Conservation (phyloP, 2,797 vertebrate species). For the Myripristis jacobus region DNA sequence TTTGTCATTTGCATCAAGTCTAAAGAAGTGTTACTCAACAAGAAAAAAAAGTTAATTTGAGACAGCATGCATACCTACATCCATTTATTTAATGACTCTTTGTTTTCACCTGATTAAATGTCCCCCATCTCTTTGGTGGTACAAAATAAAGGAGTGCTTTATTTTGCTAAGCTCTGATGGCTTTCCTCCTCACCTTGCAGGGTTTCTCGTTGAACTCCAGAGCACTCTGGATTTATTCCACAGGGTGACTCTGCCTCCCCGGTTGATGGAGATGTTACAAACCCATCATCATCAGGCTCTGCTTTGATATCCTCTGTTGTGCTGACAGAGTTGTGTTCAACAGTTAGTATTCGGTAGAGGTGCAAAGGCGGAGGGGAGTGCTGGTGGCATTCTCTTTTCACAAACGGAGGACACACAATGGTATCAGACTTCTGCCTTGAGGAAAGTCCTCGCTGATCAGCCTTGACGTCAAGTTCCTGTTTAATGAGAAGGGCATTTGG, state of each 20-base stretch:
- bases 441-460: not conserved
- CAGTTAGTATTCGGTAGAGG: slow-evolving; percentile 8
- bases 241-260: not conserved
- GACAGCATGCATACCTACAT: not conserved
- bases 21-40: no score
- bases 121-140: not conserved
- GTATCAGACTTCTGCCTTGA: not conserved
- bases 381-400: not conserved
- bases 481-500: not conserved
- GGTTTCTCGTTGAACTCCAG: not conserved
- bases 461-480: not conserved
- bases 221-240: not conserved
- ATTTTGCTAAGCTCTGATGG: not conserved
- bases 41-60: not conserved
- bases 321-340: not conserved
- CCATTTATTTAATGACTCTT: not conserved
- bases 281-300: slow-evolving; percentile 1
- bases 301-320: slow-evolving; percentile 11
- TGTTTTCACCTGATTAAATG: not conserved
- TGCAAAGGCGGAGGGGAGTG: not conserved
- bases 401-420: not conserved
- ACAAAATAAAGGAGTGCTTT: not conserved
- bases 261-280: not conserved
- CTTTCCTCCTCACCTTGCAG: slow-evolving; percentile 11
- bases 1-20: slow-evolving; percentile 2